Evolutionary conservation across 2,113 vertebrate genomes (phyloP).

Genomic region (Cryptomyrus ogoouensis): DNA sequence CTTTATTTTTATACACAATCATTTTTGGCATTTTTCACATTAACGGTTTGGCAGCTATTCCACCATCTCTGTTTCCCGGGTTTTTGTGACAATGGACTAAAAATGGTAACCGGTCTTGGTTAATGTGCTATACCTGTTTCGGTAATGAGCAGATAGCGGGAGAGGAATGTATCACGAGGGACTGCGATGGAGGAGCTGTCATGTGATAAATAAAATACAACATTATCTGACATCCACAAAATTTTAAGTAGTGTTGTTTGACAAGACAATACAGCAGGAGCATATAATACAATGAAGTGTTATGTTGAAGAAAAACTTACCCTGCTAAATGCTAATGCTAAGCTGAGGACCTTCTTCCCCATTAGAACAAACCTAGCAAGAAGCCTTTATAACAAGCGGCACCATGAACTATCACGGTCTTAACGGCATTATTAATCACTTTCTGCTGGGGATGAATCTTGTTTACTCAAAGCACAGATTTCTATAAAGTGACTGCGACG

Average conservation of each 20-base stretch:
- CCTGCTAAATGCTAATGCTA: background rate
- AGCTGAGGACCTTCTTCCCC: background rate
- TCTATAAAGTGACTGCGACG: background rate
- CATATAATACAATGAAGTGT: background rate
- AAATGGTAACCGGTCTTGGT: background rate
- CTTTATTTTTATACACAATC: conserved; percentile 7
- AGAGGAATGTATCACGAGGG: background rate
- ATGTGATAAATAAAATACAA: background rate
- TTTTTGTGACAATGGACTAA: background rate
- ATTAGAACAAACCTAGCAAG: background rate
- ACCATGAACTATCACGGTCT: background rate
- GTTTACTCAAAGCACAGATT: background rate
- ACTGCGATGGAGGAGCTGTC: background rate
- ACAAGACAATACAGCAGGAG: background rate
- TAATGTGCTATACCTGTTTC: background rate
- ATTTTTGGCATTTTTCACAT: conserved; percentile 6
- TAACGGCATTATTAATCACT: background rate
- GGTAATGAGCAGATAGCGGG: background rate
- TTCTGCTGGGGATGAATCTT: background rate
- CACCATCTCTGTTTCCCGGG: background rate
- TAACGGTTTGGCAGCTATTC: background rate
- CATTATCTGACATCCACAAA: background rate
- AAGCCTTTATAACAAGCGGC: background rate
- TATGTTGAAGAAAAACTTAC: background rate
- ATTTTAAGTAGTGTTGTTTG: background rate